Evolutionary conservation across 1,140 invertebrate species (phyloP).

Genomic region (Drosophila varians): DNA sequence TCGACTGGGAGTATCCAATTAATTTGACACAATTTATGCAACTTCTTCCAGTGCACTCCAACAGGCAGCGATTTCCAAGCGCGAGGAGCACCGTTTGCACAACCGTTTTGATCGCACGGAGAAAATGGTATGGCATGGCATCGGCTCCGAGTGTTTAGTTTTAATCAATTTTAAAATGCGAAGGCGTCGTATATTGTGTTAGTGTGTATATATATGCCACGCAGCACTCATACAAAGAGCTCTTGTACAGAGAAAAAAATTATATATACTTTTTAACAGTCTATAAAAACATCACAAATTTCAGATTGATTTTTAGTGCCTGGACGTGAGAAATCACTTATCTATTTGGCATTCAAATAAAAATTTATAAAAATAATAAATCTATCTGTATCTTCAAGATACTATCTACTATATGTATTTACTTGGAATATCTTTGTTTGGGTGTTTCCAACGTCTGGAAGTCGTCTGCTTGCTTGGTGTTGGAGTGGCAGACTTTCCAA

Average conservation of each 20-base stretch:
- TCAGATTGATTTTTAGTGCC: neutral
- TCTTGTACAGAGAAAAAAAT: neutral
- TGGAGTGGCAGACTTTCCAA: conserved; percentile 34
- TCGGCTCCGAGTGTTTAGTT: conserved; percentile 44
- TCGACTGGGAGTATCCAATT: conserved; percentile 6
- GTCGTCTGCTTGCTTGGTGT: conserved; percentile 21
- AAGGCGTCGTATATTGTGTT: conserved; percentile 44
- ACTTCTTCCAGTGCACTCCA: conserved; percentile 30
- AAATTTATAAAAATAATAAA: no score
- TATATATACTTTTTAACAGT: neutral
- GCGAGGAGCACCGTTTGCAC: conserved; percentile 57
- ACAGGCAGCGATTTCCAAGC: conserved; percentile 3
- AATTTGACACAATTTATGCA: conserved; percentile 31
- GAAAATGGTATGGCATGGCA: conserved; percentile 20
- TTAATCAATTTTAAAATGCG: conserved; percentile 67
- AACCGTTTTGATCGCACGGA: conserved; percentile 75
- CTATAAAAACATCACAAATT: neutral
- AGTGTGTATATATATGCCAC: conserved; percentile 30
- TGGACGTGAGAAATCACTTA: no score
- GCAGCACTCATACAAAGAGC: conserved; percentile 17
- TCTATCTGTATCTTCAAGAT: neutral
- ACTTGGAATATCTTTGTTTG: conserved; percentile 6
- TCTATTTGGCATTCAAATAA: no score
- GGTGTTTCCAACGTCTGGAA: conserved; percentile 39
- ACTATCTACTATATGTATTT: conserved; percentile 1